These are phyloP conservation scores for Dolichotis patagonum DNA, from an alignment of 2,113 vertebrate genomes.

Conservation along the genomic window DNA sequence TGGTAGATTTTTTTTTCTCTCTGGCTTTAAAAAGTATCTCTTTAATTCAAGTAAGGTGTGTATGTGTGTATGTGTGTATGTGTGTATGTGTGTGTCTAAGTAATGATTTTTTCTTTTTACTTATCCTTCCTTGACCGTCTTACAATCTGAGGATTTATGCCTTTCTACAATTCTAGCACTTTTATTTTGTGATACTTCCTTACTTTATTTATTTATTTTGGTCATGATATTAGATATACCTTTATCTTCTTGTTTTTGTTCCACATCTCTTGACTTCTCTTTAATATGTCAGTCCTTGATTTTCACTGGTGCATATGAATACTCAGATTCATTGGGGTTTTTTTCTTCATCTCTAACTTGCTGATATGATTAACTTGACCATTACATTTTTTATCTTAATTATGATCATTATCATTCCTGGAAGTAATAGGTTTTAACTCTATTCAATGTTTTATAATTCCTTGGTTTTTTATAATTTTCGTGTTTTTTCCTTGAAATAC, in stretches of 20 bases:
- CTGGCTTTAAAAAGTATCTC: neutral
- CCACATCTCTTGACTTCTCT: neutral
- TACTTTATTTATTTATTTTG: neutral
- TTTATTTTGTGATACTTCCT: neutral
- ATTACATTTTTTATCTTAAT: neutral
- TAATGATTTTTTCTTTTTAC: slow-evolving; percentile 13
- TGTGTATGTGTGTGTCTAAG: neutral
- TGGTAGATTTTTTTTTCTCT: slow-evolving; percentile 9
- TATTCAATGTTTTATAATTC: neutral
- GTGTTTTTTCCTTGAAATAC: slow-evolving; percentile 30
- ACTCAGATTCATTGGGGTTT: neutral
- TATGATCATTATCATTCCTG: slow-evolving; percentile 9
- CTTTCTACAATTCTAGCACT: neutral
- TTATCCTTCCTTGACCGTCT: neutral
- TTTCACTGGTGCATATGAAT: neutral
- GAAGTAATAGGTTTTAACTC: neutral
- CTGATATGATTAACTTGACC: neutral
- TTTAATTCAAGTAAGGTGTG: neutral
- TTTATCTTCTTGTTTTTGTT: neutral
- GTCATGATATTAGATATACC: neutral
- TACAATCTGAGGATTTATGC: neutral
- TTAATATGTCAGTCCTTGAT: neutral
- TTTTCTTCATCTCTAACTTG: neutral
- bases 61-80: neutral
- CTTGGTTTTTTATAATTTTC: slow-evolving; percentile 27